phyloP scores from a whole-genome alignment of 2,797 vertebrate genomes.

The Leucoraja ocellata region DNA sequence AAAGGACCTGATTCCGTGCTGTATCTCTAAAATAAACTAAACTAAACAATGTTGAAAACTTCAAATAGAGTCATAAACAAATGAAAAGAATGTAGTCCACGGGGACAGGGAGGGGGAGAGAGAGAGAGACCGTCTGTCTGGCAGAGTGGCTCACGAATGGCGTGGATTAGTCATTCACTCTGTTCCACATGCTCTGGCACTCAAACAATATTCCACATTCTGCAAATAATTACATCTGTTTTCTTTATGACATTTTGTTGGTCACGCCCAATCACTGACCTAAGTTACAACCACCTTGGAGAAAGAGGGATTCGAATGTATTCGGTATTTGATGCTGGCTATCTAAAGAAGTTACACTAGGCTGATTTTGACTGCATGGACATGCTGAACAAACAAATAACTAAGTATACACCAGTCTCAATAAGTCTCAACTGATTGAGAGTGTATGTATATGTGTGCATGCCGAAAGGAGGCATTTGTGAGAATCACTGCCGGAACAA shows the following conservation, averaged over 20 bases:
- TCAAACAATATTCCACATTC: conserved; percentile 12
- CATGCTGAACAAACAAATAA: not conserved
- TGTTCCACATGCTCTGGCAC: conserved; percentile 27
- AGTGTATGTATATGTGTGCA: not conserved
- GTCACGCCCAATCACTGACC: not conserved
- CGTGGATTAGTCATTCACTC: conserved; percentile 9
- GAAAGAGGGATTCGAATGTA: not conserved
- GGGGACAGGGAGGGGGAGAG: not conserved
- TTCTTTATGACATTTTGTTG: conserved; percentile 14
- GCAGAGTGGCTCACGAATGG: not conserved
- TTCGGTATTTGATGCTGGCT: not conserved
- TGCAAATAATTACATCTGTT: conserved; percentile 16
- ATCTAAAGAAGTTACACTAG: not conserved
- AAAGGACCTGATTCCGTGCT: no score
- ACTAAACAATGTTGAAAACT: not conserved
- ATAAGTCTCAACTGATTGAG: not conserved
- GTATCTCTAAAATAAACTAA: not conserved
- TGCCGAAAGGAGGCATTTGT: not conserved
- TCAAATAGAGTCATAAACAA: not conserved
- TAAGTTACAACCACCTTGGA: not conserved
- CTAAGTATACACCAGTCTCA: not conserved
- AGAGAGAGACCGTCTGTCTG: not conserved
- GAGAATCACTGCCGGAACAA: not conserved
- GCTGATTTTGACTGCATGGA: not conserved
- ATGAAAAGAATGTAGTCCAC: not conserved